Evolutionary conservation across 2,113 vertebrate species (phyloP), one percentile per base, ranked within the genome.

Genomic region (Alligator mississippiensis): DNA sequence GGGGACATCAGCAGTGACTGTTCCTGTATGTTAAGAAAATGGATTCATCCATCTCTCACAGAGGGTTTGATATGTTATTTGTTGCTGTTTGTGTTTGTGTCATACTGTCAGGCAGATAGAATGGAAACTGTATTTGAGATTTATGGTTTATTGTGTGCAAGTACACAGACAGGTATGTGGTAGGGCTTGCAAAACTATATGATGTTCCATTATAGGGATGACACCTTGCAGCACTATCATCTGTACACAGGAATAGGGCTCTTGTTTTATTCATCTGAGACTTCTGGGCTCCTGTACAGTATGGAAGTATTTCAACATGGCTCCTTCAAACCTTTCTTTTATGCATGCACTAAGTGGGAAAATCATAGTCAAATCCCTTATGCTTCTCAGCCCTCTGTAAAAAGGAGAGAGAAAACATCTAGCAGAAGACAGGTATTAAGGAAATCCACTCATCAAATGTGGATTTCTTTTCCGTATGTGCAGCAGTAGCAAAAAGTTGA

Each of bases 11-110:
- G 75, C 68, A 28, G 55, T 74, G 14, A 28, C 72, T 76, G 10
- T 54, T 90, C 58, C 21, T 18, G 1, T 72, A 34, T 77, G 70
- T 90, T 64, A 54, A 85, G 79, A 96, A 93, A 85, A 63, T 58
- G 81, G 92, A 19, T 75, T 91, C 0, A 6, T 77, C 84, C 61
- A 87, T 84, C 58, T 61, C 88, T 79, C 54, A 68, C 19, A 81
- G 82, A 28, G 57, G 74, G 80, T 90, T 79, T 19, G 92, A 90
- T 63, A 58, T 47, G 84, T 22, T 91, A n/a, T 85, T 61, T 92
- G 82, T 91, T 89, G 80, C 68, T 38, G n/a, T 70, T 70, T 21
- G n/a, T 47, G 47, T 47, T 47, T 47, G 7, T 70, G 34, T 18
- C n/a, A 11, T 72, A 38, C 22, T 34, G 30, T 34, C 66, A 21